Conservation (phyloP, 2,113 vertebrate species). For the Malurus alboscapulatus region DNA sequence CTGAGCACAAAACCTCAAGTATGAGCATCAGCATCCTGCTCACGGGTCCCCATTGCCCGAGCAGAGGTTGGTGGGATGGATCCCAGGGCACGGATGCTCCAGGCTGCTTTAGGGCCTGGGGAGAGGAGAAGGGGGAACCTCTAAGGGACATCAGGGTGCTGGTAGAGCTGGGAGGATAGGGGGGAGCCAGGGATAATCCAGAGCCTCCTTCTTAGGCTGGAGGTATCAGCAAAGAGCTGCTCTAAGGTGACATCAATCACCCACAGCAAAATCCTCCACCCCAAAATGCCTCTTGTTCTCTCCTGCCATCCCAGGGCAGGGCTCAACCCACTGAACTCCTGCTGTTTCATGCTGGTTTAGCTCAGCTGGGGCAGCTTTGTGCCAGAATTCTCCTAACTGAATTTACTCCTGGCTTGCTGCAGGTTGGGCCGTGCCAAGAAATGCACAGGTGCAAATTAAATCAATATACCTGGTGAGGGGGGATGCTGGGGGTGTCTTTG, state of each 20-base stretch:
- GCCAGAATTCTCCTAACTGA: slow-evolving; percentile 37
- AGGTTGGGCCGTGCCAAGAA: not conserved
- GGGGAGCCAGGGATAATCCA: not conserved
- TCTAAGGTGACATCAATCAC: not conserved
- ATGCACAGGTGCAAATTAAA: slow-evolving; percentile 55
- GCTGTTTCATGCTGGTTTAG: not conserved
- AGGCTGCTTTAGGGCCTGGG: fast-evolving
- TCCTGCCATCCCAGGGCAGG: not conserved
- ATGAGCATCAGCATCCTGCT: not conserved
- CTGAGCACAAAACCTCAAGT: not conserved
- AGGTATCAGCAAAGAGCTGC: not conserved
- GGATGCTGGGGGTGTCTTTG: not conserved
- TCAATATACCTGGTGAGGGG: slow-evolving; percentile 25
- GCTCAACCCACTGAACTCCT: not conserved
- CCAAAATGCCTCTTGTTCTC: not conserved
- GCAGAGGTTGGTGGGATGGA: fast-evolving
- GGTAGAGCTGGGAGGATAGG: not conserved
- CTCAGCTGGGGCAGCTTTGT: slow-evolving; percentile 25
- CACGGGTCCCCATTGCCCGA: fast-evolving
- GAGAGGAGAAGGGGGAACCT: not conserved
- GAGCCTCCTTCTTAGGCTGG: not conserved
- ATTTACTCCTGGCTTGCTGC: slow-evolving; percentile 3
- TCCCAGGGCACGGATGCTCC: fast-evolving
- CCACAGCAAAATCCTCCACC: not conserved
- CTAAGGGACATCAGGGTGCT: not conserved